Percentiles rank a stretch among this genome's conserved stretches.
phyloP scores from a whole-genome alignment of 92 coral and sea anemone species.

The Hydrozoanthus gracilis region DNA sequence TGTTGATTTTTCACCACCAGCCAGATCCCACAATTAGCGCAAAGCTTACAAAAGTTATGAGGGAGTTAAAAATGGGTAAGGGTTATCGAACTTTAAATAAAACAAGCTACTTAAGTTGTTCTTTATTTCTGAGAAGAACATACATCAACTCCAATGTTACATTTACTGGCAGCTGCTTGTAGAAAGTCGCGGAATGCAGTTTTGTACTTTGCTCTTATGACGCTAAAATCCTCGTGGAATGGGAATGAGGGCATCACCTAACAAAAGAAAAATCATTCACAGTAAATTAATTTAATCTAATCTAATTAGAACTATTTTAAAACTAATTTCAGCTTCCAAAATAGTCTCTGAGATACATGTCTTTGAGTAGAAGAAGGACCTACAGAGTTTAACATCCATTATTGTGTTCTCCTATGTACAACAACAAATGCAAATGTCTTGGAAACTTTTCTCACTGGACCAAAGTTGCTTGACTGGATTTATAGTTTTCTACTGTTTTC shows the following conservation, averaged over 20 bases:
- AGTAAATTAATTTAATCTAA: background rate
- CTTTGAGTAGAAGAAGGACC: too few species aligned
- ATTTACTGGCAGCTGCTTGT: constrained; percentile 81
- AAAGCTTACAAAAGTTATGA: too few species aligned
- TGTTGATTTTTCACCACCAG: too few species aligned
- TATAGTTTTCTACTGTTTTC: too few species aligned
- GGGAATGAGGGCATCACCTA: constrained; percentile 96
- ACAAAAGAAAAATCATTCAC: background rate
- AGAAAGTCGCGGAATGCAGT: constrained; percentile 89
- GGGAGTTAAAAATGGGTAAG: background rate
- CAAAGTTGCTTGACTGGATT: too few species aligned
- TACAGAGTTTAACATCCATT: too few species aligned
- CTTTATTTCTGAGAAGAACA: constrained; percentile 2
- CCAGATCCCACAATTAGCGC: too few species aligned
- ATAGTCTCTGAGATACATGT: too few species aligned
- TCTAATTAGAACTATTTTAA: background rate
- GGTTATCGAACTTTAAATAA: background rate
- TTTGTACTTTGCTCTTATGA: constrained; percentile 90
- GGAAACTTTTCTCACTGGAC: too few species aligned
- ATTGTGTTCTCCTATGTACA: too few species aligned
- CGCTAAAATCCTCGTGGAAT: constrained; percentile 93
- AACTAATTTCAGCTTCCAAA: too few species aligned
- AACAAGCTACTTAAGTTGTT: background rate
- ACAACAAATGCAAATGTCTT: too few species aligned
- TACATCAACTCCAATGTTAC: constrained; percentile 78